Conservation (phyloP, 2,113 vertebrate genomes). For the Okapia johnstoni region DNA sequence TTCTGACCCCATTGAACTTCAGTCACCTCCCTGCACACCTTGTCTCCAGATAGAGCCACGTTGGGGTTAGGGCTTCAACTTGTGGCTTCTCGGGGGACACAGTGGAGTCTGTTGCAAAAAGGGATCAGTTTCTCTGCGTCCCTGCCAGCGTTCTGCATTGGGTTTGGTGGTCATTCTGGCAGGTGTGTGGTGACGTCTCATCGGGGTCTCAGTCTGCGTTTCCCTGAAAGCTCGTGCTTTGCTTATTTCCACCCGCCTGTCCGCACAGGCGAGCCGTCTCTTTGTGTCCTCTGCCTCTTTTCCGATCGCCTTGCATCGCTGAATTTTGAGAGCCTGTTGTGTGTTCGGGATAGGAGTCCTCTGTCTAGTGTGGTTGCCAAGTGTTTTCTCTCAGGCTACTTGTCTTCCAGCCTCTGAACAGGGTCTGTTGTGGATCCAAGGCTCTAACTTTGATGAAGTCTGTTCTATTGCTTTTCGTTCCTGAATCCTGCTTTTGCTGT, state of each 20-base stretch:
- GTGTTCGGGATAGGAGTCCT: rapidly evolving
- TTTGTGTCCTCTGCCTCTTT: not conserved
- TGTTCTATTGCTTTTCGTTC: rapidly evolving
- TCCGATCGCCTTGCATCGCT: rapidly evolving
- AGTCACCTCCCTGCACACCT: not conserved
- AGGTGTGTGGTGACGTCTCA: rapidly evolving
- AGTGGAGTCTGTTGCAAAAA: no score
- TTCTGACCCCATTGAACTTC: not conserved
- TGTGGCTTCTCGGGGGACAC: rapidly evolving
- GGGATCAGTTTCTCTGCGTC: not conserved
- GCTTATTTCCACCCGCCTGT: rapidly evolving
- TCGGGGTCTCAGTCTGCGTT: rapidly evolving
- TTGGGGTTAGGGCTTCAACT: not conserved
- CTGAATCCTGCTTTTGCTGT: not conserved
- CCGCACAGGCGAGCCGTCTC: not conserved
- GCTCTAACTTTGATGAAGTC: not conserved
- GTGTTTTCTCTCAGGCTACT: not conserved
- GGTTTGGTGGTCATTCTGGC: rapidly evolving
- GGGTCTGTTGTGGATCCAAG: not conserved
- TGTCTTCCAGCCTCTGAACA: not conserved
- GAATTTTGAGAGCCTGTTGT: not conserved
- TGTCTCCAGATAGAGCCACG: not conserved
- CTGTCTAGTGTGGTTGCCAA: not conserved
- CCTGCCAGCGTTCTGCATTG: rapidly evolving
- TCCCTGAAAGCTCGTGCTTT: rapidly evolving